A percentile compares a stretch with the other conserved stretches of the same genome.
phyloP scores from a whole-genome alignment of 2,113 vertebrate species.

The Scartelaos histophorus region DNA sequence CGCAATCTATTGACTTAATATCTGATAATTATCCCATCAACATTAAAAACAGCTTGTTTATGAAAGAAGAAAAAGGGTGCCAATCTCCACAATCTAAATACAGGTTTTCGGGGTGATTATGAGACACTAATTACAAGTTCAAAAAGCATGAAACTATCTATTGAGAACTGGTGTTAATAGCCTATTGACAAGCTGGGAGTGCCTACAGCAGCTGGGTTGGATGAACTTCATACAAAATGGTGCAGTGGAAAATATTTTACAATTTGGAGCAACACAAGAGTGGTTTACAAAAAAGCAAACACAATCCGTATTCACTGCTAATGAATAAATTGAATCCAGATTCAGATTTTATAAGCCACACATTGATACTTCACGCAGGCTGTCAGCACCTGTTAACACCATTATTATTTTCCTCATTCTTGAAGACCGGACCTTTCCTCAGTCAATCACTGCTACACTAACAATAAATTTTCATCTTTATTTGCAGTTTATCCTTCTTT shows the following conservation, averaged over 20 bases:
- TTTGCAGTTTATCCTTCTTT: constrained; percentile 92
- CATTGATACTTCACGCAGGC: constrained; percentile 32
- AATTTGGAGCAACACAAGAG: constrained; percentile 55
- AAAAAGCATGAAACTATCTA: constrained; percentile 71
- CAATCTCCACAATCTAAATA: constrained; percentile 35
- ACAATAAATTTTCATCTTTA: neutral
- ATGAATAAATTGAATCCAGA: constrained; percentile 46
- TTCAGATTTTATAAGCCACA: constrained; percentile 39
- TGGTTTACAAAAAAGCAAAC: constrained; percentile 55
- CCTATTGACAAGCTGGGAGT: constrained; percentile 72
- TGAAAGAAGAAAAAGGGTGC: constrained; percentile 41
- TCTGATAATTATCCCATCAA: constrained; percentile 68
- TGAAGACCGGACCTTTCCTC: neutral
- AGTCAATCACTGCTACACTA: neutral
- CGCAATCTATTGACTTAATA: constrained; percentile 60
- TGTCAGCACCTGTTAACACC: constrained; percentile 40
- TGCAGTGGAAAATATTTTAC: constrained; percentile 11
- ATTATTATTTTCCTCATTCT: constrained; percentile 23
- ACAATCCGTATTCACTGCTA: constrained; percentile 35
- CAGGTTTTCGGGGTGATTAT: constrained; percentile 55
- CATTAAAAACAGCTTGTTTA: constrained; percentile 70
- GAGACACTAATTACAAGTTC: constrained; percentile 64
- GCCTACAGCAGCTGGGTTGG: constrained; percentile 66
- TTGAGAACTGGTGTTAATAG: constrained; percentile 66
- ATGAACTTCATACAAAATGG: constrained; percentile 59